Base-by-base conservation (phyloP, 2,113 vertebrate genomes). In the Campylomormyrus tamandua region DNA sequence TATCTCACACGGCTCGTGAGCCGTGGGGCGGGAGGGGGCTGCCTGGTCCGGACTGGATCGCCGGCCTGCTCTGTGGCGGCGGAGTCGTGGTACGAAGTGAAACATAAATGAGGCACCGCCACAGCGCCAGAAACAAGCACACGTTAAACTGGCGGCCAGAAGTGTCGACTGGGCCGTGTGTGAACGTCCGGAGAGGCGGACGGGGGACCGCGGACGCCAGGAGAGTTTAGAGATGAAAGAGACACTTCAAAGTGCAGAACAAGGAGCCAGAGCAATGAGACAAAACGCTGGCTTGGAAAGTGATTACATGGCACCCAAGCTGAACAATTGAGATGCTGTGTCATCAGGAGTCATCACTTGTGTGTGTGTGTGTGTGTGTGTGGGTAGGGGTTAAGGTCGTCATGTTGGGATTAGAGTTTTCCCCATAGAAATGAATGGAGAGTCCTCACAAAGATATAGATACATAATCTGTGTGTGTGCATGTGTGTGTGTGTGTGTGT, bases 171-270 rank as follows among this genome's bases (percentile, higher is more conserved):
- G 94, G 95, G 95, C 95, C 95, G 91, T 91, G 94, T 94, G 95
- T 95, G 93, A 94, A 94, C 49, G 24, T 35, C 9, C 50, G 50
- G 52, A 92, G 90, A 93, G 92, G 91, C 90, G 90, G 94, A 95
- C 93, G 92, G 93, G 94, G 96, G 94, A 96, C 94, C 94, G 95
- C 92, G 94, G 94, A 95, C 95, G 94, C 94, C 94, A 95, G 94
- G 94, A 94, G 94, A 94, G 93, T 90, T 91, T 50, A 89, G 92
- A 93, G 95, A 96, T 95, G 94, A 96, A 96, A 96, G 94, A 84
- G 49, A 49, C 4, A 93, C 95, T 96, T 96, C 95, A 96, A 95
- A 96, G 93, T 89, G 90, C 93, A 92, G 94, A 94, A 95, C 91
- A 92, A 92, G 95, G 94, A 35, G 89, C 35, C 13, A 42, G 35